phyloP scores from a whole-genome alignment of 2,113 vertebrate genomes.

The Dolichallabes microphthalmus region DNA sequence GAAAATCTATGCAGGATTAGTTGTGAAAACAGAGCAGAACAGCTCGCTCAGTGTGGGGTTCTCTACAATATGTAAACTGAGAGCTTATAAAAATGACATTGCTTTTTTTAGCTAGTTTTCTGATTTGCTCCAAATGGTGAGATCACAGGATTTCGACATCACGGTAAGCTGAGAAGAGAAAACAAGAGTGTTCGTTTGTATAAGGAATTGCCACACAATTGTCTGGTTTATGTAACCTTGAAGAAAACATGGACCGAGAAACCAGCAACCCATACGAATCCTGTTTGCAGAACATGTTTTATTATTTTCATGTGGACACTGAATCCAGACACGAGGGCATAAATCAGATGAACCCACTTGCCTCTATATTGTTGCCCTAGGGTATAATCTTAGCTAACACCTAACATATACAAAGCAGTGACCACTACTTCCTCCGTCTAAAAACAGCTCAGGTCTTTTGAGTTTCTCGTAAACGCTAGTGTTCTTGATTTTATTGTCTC shows the following conservation, averaged over 20 bases:
- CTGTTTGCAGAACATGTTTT: not conserved
- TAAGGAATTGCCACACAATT: not conserved
- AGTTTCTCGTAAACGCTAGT: not conserved
- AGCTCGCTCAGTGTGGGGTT: not conserved
- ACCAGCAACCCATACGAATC: not conserved
- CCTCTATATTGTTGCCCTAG: not conserved
- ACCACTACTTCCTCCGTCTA: constrained; percentile 41
- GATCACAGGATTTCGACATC: constrained; percentile 21
- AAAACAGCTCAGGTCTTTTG: constrained; percentile 22
- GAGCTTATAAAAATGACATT: constrained; percentile 3
- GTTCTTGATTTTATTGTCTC: constrained; percentile 4
- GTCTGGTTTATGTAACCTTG: constrained; percentile 13
- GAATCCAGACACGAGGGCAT: not conserved
- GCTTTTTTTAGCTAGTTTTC: constrained; percentile 9
- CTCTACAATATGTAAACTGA: not conserved
- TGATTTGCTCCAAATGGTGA: constrained; percentile 16
- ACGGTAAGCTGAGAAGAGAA: not conserved
- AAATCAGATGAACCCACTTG: not conserved
- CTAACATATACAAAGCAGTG: constrained; percentile 20
- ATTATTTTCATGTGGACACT: constrained; percentile 3
- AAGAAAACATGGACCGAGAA: constrained; percentile 10
- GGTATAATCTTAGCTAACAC: constrained; percentile 29
- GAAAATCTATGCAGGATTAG: not conserved
- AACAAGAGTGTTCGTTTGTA: not conserved
- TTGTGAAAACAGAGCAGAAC: not conserved